A percentile compares a stretch with the other conserved stretches of the same genome.
Conservation (phyloP, 2,888 invertebrate species). For the Dusona sp. region DNA sequence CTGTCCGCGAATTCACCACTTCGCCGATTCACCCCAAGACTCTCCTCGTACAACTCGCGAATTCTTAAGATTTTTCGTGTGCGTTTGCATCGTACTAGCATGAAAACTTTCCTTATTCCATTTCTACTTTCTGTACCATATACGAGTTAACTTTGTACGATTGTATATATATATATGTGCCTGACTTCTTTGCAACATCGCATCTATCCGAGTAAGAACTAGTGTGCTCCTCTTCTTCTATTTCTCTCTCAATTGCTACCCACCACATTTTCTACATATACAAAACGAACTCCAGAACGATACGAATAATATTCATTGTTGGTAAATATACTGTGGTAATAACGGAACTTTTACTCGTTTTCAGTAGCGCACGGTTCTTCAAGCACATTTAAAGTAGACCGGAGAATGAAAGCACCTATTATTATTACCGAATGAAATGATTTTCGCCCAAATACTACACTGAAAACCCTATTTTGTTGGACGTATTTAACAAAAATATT, state of each 20-base stretch:
- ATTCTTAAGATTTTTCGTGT: conserved; percentile 67
- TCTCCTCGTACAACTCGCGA: conserved; percentile 39
- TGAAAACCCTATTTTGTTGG: too few species aligned
- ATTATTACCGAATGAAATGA: background rate
- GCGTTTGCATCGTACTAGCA: conserved; percentile 45
- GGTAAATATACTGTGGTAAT: conserved; percentile 16
- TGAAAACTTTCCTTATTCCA: conserved; percentile 65
- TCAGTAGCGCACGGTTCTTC: background rate
- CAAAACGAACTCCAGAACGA: conserved; percentile 6
- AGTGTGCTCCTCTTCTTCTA: conserved; percentile 1
- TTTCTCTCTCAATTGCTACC: conserved; percentile 6
- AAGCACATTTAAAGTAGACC: background rate
- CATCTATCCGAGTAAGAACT: conserved; percentile 41
- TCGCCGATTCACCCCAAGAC: conserved; percentile 47
- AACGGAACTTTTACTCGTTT: conserved; percentile 5
- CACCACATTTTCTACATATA: conserved; percentile 2
- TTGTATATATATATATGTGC: conserved; percentile 9
- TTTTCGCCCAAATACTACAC: too few species aligned
- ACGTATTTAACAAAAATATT: too few species aligned
- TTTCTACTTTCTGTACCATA: conserved; percentile 51
- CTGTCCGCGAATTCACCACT: conserved; percentile 64
- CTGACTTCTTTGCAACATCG: conserved; percentile 36
- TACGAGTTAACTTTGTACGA: conserved; percentile 55
- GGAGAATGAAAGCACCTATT: background rate
- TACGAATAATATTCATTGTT: conserved; percentile 32